Evolutionary conservation across 2,797 vertebrate genomes (phyloP).

Genomic region (Aotus griseimembra): DNA sequence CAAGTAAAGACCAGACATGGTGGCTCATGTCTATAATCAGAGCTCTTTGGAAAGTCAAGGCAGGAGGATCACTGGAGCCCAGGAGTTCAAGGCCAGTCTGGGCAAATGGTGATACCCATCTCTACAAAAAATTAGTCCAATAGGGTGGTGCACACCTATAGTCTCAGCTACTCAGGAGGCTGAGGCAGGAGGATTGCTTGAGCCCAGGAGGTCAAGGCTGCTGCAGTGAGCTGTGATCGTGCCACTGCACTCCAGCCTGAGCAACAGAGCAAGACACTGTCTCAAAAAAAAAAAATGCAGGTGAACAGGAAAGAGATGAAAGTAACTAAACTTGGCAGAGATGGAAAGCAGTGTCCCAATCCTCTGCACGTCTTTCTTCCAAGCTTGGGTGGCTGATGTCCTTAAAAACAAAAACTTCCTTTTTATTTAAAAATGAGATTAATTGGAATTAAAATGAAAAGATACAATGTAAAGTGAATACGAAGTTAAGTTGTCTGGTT

Average conservation of each 20-base stretch:
- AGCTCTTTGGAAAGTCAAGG: neutral
- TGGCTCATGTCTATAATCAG: neutral
- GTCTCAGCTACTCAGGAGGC: neutral
- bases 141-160: neutral
- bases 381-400: neutral
- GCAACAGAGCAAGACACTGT: too few species aligned
- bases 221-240: neutral
- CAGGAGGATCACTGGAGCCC: too few species aligned
- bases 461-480: neutral
- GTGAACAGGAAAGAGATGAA: neutral
- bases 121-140: neutral
- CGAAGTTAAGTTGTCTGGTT: neutral
- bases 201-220: neutral
- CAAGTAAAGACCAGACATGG: neutral
- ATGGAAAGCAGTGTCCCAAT: neutral
- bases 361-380: neutral
- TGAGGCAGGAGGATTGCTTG: neutral
- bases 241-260: too few species aligned
- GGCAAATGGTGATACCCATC: neutral
- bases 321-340: neutral
- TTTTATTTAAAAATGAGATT: neutral
- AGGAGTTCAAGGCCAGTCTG: neutral
- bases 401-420: neutral
- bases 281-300: neutral
- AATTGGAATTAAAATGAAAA: slow-evolving; percentile 13